Conservation (phyloP, 2,113 vertebrate species). For the Phasianus colchicus region DNA sequence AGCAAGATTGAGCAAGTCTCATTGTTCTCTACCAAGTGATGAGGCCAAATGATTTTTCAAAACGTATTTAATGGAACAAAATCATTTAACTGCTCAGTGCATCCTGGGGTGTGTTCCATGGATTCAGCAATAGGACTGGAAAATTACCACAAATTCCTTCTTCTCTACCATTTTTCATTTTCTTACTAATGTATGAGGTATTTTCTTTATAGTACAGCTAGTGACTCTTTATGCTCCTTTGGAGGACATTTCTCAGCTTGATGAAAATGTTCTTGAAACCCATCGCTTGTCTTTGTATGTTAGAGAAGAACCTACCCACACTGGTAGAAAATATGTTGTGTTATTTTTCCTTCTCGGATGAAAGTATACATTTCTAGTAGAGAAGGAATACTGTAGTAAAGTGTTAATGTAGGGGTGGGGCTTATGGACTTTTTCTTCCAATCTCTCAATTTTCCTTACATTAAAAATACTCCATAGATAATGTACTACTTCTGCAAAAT, state of each 20-base stretch:
- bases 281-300: not conserved
- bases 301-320: not conserved
- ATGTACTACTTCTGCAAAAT: not conserved
- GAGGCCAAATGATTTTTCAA: not conserved
- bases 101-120: not conserved
- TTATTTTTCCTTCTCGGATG: not conserved
- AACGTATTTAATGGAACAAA: not conserved
- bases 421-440: not conserved
- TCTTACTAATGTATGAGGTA: not conserved
- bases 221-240: not conserved
- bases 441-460: not conserved
- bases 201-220: not conserved
- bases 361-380: not conserved
- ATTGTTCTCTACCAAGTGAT: not conserved
- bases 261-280: not conserved
- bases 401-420: not conserved
- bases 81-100: not conserved
- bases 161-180: not conserved
- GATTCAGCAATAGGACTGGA: not conserved
- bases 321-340: not conserved
- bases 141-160: not conserved
- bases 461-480: not conserved
- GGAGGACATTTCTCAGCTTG: not conserved
- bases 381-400: not conserved
- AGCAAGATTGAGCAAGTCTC: conserved; percentile 1